phyloP scores from a whole-genome alignment of 2,113 vertebrate genomes.

The Tetraodon nigroviridis region DNA sequence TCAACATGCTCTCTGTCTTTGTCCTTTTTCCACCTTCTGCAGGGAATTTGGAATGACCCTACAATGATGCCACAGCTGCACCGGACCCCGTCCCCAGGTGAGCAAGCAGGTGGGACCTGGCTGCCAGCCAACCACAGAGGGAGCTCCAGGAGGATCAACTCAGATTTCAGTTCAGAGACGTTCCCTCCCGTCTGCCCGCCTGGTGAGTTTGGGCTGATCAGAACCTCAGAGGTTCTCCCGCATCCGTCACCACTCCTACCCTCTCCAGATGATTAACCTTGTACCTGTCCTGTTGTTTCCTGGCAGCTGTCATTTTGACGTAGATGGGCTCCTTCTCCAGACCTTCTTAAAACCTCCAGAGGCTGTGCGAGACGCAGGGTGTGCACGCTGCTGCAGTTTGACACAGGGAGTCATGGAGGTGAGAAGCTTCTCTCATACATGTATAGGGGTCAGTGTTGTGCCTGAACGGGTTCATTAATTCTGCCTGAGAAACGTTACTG shows the following conservation, averaged over 20 bases:
- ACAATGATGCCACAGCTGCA: constrained; percentile 66
- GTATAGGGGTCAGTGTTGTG: not conserved
- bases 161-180: constrained; percentile 43
- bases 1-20: not conserved
- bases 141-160: constrained; percentile 49
- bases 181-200: constrained; percentile 38
- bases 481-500: too few relatives aligned
- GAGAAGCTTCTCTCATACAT: constrained; percentile 14
- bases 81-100: constrained; percentile 53
- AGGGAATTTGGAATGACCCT: constrained; percentile 64
- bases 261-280: constrained; percentile 39
- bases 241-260: constrained; percentile 17
- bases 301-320: constrained; percentile 57
- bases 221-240: not conserved
- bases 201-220: constrained; percentile 43
- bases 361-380: constrained; percentile 52
- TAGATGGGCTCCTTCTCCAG: constrained; percentile 43
- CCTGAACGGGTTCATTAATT: too few relatives aligned
- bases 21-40: constrained; percentile 8
- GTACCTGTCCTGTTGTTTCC: constrained; percentile 62
- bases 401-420: constrained; percentile 59
- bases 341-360: constrained; percentile 47
- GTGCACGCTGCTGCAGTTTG: constrained; percentile 36
- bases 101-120: constrained; percentile 59
- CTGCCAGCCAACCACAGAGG: constrained; percentile 54